Evolutionary conservation across 2,888 invertebrate genomes (phyloP).

Genomic region (Diplazon laetatorius): DNA sequence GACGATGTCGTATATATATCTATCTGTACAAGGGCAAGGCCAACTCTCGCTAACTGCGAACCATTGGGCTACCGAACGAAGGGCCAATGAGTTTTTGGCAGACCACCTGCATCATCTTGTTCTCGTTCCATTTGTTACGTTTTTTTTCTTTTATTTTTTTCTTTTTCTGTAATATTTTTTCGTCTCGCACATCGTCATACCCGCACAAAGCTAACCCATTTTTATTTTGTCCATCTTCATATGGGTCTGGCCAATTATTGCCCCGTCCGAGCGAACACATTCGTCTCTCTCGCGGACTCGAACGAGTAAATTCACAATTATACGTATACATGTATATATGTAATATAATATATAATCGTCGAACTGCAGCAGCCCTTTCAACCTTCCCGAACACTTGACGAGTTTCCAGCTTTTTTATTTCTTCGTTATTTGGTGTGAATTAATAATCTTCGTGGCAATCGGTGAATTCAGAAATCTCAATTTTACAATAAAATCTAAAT

Average conservation of each 20-base stretch:
- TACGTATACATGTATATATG: no score
- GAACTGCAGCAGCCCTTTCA: conserved; percentile 23
- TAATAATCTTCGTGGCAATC: no score
- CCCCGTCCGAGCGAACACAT: background rate
- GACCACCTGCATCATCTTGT: conserved; percentile 53
- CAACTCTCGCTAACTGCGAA: conserved; percentile 31
- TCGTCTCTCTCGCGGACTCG: background rate
- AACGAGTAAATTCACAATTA: no score
- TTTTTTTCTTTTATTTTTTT: conserved; percentile 57
- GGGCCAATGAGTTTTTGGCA: conserved; percentile 71
- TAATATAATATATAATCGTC: no score
- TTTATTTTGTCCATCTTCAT: conserved; percentile 41
- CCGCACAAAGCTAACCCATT: background rate
- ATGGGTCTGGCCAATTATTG: background rate
- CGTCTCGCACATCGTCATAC: background rate
- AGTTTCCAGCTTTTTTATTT: background rate
- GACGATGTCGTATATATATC: conserved; percentile 47
- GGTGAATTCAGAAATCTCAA: no score
- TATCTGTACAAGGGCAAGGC: conserved; percentile 62
- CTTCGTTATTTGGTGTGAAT: no score
- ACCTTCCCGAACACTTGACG: background rate
- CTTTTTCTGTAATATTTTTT: conserved; percentile 19
- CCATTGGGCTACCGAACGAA: conserved; percentile 24
- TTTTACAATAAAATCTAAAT: no score
- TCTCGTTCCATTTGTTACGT: conserved; percentile 63